Evolutionary conservation across 1,140 invertebrate species (phyloP).

Genomic region (Drosophila setifemur): DNA sequence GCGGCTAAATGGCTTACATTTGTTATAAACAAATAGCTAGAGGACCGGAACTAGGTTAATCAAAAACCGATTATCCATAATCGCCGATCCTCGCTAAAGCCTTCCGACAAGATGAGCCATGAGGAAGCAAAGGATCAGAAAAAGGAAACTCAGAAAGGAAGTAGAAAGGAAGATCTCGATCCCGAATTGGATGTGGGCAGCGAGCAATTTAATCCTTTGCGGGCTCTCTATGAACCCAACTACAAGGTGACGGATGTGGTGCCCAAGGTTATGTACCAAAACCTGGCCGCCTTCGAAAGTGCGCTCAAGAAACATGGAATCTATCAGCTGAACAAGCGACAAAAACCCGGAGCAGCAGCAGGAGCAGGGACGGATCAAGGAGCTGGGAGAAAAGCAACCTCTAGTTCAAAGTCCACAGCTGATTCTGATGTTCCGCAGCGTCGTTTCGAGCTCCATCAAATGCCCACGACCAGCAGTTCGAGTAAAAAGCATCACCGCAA

Average conservation of each 20-base stretch:
- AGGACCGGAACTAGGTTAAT: too few relatives aligned
- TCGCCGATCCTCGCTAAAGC: not conserved
- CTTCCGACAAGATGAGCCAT: not conserved
- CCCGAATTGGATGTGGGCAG: conserved; percentile 85
- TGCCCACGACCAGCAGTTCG: conserved; percentile 49
- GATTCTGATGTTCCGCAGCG: conserved; percentile 8
- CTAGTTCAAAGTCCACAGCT: conserved; percentile 11
- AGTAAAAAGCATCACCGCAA: conserved; percentile 83
- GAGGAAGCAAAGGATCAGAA: not conserved
- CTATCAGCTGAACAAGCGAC: conserved; percentile 56
- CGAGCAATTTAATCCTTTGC: conserved; percentile 87
- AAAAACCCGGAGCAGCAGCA: conserved; percentile 14
- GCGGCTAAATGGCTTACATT: too few relatives aligned
- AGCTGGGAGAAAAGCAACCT: not conserved
- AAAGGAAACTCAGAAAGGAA: not conserved
- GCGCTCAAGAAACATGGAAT: conserved; percentile 60
- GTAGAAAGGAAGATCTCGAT: not conserved
- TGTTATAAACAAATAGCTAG: too few relatives aligned
- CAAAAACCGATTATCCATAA: not conserved
- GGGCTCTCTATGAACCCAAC: conserved; percentile 85
- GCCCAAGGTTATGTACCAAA: conserved; percentile 73
- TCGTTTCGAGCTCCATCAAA: conserved; percentile 64
- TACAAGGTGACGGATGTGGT: conserved; percentile 82
- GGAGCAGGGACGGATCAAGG: not conserved
- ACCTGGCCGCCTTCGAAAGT: conserved; percentile 75